phyloP scores from a whole-genome alignment of 1,140 invertebrate genomes.

The Drosophila nigromelanica region DNA sequence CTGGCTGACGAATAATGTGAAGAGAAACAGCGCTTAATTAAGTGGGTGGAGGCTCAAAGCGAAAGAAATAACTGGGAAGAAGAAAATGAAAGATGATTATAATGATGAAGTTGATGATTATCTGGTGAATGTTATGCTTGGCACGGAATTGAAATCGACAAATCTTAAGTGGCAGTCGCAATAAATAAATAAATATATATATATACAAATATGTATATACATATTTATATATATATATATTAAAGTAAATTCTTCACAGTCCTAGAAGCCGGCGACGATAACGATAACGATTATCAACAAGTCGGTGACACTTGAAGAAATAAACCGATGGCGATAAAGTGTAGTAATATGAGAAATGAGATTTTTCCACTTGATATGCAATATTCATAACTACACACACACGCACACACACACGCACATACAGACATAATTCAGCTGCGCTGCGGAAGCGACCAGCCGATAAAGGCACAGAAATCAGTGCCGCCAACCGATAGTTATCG shows the following conservation, averaged over 20 bases:
- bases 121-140: conserved; percentile 40
- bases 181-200: conserved; percentile 26
- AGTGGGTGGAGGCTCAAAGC: conserved; percentile 58
- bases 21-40: conserved; percentile 53
- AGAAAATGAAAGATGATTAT: conserved; percentile 2
- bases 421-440: neutral
- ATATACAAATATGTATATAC: neutral
- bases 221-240: too few species aligned
- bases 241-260: conserved; percentile 5
- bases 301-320: conserved; percentile 57
- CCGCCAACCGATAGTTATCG: conserved; percentile 44
- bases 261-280: conserved; percentile 22
- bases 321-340: conserved; percentile 65
- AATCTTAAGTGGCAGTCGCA: conserved; percentile 47
- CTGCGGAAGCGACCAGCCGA: conserved; percentile 34
- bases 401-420: conserved; percentile 16
- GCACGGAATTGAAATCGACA: conserved; percentile 57
- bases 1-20: neutral
- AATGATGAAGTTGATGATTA: conserved; percentile 50
- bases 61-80: neutral
- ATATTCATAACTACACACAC: conserved; percentile 15
- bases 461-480: conserved; percentile 22
- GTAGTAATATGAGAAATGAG: conserved; percentile 65
- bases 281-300: conserved; percentile 67
- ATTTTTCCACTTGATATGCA: conserved; percentile 49